Base-by-base conservation (phyloP, 2,797 vertebrate species). In the Gymnodraco acuticeps region DNA sequence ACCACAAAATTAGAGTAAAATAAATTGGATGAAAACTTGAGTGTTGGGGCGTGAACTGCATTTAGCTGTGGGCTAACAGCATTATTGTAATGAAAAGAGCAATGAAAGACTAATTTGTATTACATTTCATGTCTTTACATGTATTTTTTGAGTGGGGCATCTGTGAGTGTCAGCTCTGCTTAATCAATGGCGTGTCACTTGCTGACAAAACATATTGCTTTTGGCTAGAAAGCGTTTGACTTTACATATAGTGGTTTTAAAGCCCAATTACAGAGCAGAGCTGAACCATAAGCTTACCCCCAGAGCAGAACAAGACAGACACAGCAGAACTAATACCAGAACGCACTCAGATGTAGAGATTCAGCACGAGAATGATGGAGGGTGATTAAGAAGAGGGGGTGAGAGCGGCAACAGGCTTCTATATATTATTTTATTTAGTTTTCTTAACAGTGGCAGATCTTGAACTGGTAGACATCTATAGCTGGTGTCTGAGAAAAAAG, bases 281-380 rank as follows among this genome's bases (percentile, higher is more conserved):
- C 45, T 80, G 62, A 83, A 80, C 58, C 48, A 72, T 82, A 61
- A 79, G 77, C 78, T 60, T 68, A 82, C 78, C 79, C 46, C 67
- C 62, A 0, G 61, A 80, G 64, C 60, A 80, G 65, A 88, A 86
- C 73, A 76, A 80, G 69, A 85, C 17, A 12, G 31, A 84, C 81
- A 69, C 66, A 86, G 80, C 77, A 86, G 70, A 87, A 87, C 73
- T 79, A 89, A 88, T 75, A 61, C 75, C 33, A 42, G 72, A 68
- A 50, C 19, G n/a, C 70, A 61, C 31, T 62, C 68, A 78, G 70
- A 83, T 62, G 69, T 11, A 66, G 43, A 73, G 78, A 83, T 82
- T 68, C 75, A 82, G 71, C 45, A 2, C 63, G 66, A 80, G 68
- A 76, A 60, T 77, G 83, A 87, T 83, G 64, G 83, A 70, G 72